Evolutionary conservation across 2,113 vertebrate species (phyloP).

Genomic region (Muntiacus muntjak): DNA sequence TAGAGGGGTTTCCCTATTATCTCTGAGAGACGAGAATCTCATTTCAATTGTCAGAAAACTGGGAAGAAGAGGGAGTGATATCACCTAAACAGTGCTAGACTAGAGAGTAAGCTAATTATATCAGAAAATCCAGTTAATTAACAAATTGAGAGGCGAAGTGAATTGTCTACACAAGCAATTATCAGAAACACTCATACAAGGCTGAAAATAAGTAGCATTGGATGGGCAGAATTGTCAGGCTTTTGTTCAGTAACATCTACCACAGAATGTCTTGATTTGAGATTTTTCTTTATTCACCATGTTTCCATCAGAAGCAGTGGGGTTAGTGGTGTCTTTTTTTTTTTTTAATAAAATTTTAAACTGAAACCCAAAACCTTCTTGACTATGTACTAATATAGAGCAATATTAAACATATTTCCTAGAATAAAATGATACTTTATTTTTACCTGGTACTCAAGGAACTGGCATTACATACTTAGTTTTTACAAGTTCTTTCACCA

Average conservation of each 20-base stretch:
- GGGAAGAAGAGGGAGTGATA: not conserved
- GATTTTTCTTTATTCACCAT: not conserved
- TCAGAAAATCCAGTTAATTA: conserved; percentile 9
- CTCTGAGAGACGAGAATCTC: not conserved
- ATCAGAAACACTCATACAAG: not conserved
- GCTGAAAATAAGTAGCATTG: not conserved
- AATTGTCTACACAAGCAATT: not conserved
- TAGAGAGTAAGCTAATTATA: not conserved
- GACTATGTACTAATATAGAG: not conserved
- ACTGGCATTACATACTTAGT: not conserved
- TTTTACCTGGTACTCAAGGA: not conserved
- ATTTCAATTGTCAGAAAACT: not conserved
- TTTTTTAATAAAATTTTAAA: not conserved
- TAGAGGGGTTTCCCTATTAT: not conserved
- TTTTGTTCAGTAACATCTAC: not conserved
- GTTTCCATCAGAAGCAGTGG: not conserved
- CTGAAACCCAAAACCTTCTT: not conserved
- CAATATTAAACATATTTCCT: not conserved
- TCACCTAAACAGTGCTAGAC: not conserved
- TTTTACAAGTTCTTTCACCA: not conserved
- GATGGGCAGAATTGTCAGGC: not conserved
- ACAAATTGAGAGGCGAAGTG: not conserved
- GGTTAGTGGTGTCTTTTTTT: accelerated
- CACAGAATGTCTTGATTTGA: not conserved
- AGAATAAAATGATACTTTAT: not conserved